phyloP scores from a whole-genome alignment of 2,888 invertebrate genomes.

The Eilema griseolum region DNA sequence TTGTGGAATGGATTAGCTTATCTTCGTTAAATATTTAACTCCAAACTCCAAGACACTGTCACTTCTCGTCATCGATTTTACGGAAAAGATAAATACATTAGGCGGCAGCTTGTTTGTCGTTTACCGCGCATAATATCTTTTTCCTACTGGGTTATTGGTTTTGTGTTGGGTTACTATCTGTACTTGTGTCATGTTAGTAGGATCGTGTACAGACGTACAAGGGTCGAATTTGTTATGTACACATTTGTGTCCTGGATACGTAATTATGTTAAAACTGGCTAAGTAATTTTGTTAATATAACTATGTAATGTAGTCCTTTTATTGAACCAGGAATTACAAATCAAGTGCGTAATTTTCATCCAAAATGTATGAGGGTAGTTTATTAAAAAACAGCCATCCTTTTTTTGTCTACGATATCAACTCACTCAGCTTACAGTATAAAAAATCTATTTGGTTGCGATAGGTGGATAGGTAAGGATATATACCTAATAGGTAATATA shows the following conservation, averaged over 20 bases:
- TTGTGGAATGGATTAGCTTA: background rate
- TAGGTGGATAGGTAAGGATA: background rate
- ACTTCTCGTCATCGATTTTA: constrained; percentile 2
- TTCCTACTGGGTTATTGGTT: too few species aligned
- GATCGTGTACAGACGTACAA: background rate
- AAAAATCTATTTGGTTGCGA: background rate
- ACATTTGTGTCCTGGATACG: background rate
- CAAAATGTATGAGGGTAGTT: background rate
- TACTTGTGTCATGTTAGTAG: too few species aligned
- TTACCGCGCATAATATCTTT: too few species aligned
- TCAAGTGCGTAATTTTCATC: background rate
- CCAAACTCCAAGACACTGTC: background rate
- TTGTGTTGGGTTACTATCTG: too few species aligned
- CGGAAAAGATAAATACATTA: background rate
- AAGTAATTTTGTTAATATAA: background rate
- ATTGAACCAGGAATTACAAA: background rate
- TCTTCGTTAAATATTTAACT: background rate
- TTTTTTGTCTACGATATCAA: background rate
- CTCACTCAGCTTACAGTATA: background rate
- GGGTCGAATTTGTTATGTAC: background rate
- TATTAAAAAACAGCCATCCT: background rate
- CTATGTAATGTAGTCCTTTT: background rate
- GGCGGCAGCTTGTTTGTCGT: background rate
- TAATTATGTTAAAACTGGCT: background rate
- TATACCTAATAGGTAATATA: background rate